Evolutionary conservation across 2,797 vertebrate genomes (phyloP).

Genomic region (Brachymystax lenok): DNA sequence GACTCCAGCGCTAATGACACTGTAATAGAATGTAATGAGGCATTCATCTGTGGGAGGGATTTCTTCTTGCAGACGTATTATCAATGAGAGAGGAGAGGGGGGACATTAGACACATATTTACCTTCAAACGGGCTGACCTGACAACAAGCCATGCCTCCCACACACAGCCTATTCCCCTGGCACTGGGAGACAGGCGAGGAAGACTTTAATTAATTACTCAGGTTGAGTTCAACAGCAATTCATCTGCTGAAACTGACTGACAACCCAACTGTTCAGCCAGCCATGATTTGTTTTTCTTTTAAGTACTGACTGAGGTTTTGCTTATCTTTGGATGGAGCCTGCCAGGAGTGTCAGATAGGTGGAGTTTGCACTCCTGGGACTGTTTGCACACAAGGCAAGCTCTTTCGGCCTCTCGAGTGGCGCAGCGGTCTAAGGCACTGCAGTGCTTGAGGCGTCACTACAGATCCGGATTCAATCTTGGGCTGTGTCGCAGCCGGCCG

Average conservation of each 20-base stretch:
- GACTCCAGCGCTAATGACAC: slow-evolving; percentile 49
- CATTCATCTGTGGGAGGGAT: slow-evolving; percentile 67
- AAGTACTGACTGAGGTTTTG: too few relatives aligned
- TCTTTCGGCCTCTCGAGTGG: too few relatives aligned
- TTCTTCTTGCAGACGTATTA: slow-evolving; percentile 38
- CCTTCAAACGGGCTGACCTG: slow-evolving; percentile 50
- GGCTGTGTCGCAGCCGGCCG: too few relatives aligned
- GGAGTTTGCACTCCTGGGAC: too few relatives aligned
- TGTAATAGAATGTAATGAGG: slow-evolving; percentile 68
- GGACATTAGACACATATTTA: slow-evolving; percentile 56
- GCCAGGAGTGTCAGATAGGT: too few relatives aligned
- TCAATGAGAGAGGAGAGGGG: slow-evolving; percentile 64
- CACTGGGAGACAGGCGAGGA: slow-evolving; percentile 40
- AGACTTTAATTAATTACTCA: slow-evolving; percentile 66
- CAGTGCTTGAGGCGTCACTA: too few relatives aligned
- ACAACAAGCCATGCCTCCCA: slow-evolving; percentile 19
- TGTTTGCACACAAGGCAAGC: too few relatives aligned
- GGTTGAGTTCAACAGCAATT: slow-evolving; percentile 65
- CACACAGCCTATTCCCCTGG: too few relatives aligned
- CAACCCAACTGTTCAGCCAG: slow-evolving; percentile 17
- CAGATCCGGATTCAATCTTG: too few relatives aligned
- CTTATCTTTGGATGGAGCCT: too few relatives aligned
- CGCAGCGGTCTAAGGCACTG: too few relatives aligned
- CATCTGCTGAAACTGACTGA: slow-evolving; percentile 15
- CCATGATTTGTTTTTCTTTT: too few relatives aligned